Evolutionary conservation across 2,797 vertebrate species (phyloP).

Genomic region (Liparis tanakae): DNA sequence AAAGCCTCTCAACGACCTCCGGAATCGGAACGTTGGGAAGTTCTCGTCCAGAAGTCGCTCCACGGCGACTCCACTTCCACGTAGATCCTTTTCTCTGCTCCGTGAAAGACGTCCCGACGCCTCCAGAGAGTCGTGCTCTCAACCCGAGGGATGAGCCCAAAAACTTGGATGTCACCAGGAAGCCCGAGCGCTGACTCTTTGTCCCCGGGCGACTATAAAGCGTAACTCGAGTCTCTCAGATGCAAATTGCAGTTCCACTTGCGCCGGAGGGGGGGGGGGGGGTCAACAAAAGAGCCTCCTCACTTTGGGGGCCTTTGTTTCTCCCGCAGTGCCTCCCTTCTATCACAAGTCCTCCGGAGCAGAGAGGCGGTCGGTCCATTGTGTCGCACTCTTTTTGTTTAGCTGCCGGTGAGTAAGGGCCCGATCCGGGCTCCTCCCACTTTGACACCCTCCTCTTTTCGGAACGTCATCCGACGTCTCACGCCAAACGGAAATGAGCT

Average conservation of each 20-base stretch:
- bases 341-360: conserved; percentile 43
- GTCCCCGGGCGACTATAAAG: conserved; percentile 66
- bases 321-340: conserved; percentile 33
- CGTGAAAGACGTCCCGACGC: conserved; percentile 34
- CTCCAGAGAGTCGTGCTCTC: conserved; percentile 7
- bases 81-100: not conserved
- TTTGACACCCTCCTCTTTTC: conserved; percentile 39
- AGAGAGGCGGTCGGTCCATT: conserved; percentile 55
- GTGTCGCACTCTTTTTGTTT: conserved; percentile 64
- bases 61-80: no score
- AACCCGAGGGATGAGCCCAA: conserved; percentile 22
- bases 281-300: conserved; percentile 58
- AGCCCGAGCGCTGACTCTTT: conserved; percentile 57
- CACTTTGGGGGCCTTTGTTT: conserved; percentile 65
- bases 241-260: conserved; percentile 71
- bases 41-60: no score
- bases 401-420: conserved; percentile 46
- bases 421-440: conserved; percentile 41
- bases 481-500: conserved; percentile 11
- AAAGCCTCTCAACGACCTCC: no score
- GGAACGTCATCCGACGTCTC: conserved; percentile 46
- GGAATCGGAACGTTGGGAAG: no score
- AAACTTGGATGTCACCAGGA: conserved; percentile 35
- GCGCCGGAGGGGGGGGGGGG: not conserved
- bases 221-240: conserved; percentile 72